Percentiles rank a stretch among this genome's conserved stretches.
Conservation (phyloP, 30 jellyfish, hydroid and myxozoan species). For the Morbakka virulenta region DNA sequence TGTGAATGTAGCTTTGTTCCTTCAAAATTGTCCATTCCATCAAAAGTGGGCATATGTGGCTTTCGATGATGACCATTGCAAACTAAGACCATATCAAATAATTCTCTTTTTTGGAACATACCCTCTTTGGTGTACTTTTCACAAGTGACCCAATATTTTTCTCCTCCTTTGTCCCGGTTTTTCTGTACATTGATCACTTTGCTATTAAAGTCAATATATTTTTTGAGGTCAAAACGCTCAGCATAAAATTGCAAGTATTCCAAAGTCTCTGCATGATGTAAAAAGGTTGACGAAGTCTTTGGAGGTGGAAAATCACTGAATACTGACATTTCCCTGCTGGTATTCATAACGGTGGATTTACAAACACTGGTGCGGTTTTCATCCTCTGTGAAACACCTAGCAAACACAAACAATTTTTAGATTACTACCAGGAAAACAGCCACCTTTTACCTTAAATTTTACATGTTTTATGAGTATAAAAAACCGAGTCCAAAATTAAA, state of each 20-base stretch:
- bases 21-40: constrained; percentile 56
- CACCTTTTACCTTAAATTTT: too few relatives aligned
- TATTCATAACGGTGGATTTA: constrained; percentile 80
- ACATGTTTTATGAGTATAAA: too few relatives aligned
- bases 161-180: constrained; percentile 40
- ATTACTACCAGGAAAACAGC: too few relatives aligned
- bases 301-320: constrained; percentile 87
- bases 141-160: constrained; percentile 68
- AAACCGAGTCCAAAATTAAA: too few relatives aligned
- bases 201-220: constrained; percentile 50
- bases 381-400: constrained; percentile 28
- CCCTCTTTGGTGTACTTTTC: constrained; percentile 58
- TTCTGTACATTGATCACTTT: constrained; percentile 34
- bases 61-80: constrained; percentile 90
- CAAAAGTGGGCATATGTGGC: constrained; percentile 45
- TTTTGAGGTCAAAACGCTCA: constrained; percentile 30
- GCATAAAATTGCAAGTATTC: constrained; percentile 66
- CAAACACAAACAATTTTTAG: too few relatives aligned
- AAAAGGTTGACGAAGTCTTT: constrained; percentile 54
- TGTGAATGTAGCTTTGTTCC: constrained; percentile 71
- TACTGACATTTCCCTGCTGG: constrained; percentile 84
- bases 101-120: constrained; percentile 38
- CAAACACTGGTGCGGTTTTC: constrained; percentile 68
- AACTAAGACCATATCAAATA: constrained; percentile 59
- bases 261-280: constrained; percentile 71